Evolutionary conservation across 2,888 invertebrate genomes (phyloP), one percentile per base, ranked within the genome.

Genomic region (Bombyx huttoni): DNA sequence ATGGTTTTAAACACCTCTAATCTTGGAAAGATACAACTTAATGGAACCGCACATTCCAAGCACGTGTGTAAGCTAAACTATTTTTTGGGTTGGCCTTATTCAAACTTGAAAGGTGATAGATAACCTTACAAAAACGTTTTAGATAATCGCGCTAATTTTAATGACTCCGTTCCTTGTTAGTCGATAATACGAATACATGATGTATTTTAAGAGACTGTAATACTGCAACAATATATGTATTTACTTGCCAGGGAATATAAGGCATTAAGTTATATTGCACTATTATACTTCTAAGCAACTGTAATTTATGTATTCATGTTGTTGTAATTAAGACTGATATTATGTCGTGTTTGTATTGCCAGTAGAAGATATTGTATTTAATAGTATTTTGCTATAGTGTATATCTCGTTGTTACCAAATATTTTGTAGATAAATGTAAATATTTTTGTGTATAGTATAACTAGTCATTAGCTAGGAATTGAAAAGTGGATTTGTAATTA

Each of bases 321-420:
- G 69, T 73, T 80, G 70, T 79, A 64, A 68, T 72, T 76, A 81
- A 87, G 87, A 88, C 87, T 88, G 87, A 87, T 79, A 76, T 76
- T 64, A 24, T 24, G 24, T 24, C 70, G 71, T 70, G 71, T 78
- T 73, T 75, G 69, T 66, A 62, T 76, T 71, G 83, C 81, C 83
- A 84, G 84, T 84, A 85, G 70, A 61, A 63, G 61, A 65, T 24
- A 61, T 68, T 73, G 70, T 70, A 72, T 73, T 40, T 40, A 40
- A 40, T 71, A 78, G 75, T 85, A 85, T 86, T 84, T 85, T 86
- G 79, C 73, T 84, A 86, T 81, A 79, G 75, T 78, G 76, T 83
- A 80, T 73, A 79, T 87, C 84, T 84, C 87, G 84, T 75, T 86
- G 88, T 88, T 88, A 88, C 88, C 88, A 88, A 88, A 88, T 87